Percentiles rank a stretch among this genome's conserved stretches.
These are phyloP conservation scores for Cylindroiulus punctatus DNA, from an alignment of 2,888 invertebrate genomes.

Conservation along the genomic window DNA sequence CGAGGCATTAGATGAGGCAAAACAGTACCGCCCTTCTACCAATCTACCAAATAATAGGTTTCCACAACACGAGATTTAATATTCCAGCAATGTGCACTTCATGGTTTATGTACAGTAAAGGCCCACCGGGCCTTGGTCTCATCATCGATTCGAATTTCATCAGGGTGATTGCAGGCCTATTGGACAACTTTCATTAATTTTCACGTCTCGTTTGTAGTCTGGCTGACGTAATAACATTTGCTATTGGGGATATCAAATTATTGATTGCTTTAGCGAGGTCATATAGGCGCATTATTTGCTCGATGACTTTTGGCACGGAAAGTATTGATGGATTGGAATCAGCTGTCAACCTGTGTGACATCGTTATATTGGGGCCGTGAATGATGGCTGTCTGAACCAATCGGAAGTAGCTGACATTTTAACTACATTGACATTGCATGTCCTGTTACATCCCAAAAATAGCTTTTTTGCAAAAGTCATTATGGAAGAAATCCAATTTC, in stretches of 20 bases:
- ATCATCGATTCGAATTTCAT: background rate
- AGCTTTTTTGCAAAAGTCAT: no score
- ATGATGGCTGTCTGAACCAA: no score
- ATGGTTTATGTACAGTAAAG: background rate
- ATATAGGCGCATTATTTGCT: background rate
- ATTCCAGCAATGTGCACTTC: background rate
- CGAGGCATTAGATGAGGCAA: no score
- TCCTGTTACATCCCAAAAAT: no score
- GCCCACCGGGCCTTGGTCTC: background rate
- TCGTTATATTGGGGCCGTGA: no score
- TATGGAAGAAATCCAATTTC: no score
- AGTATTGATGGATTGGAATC: background rate
- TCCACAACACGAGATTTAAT: background rate
- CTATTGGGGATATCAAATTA: background rate
- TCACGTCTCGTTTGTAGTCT: background rate
- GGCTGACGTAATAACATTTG: background rate
- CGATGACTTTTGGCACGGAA: background rate
- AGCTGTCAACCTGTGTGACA: background rate
- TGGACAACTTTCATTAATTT: background rate
- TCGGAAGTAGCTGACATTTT: no score
- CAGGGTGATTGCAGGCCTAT: background rate
- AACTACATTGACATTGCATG: no score
- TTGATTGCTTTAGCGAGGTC: constrained; percentile 1
- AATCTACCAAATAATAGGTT: background rate
- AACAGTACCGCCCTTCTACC: background rate